Evolutionary conservation across 1,140 invertebrate genomes (phyloP).

Genomic region (Heliothis subflexa): DNA sequence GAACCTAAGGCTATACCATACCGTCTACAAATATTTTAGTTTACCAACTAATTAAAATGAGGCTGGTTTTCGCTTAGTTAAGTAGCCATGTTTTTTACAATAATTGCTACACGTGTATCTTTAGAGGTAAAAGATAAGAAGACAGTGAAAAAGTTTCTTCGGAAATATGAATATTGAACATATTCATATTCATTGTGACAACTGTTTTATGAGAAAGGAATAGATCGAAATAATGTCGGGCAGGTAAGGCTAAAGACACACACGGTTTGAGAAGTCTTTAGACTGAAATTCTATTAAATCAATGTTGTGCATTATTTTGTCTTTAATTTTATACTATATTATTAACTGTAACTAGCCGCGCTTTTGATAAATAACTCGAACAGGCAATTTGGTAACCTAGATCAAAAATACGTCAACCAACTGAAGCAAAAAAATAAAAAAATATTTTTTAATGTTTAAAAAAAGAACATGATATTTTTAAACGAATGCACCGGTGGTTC

Average conservation of each 20-base stretch:
- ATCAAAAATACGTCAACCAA: not conserved
- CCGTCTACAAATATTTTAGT: constrained; percentile 71
- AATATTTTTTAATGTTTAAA: not conserved
- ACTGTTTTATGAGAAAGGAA: too few relatives aligned
- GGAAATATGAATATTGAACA: not conserved
- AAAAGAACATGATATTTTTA: constrained; percentile 50
- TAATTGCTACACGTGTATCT: constrained; percentile 73
- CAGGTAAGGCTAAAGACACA: too few relatives aligned
- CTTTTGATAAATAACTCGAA: too few relatives aligned
- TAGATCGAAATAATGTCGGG: too few relatives aligned
- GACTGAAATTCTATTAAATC: too few relatives aligned
- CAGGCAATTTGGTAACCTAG: too few relatives aligned
- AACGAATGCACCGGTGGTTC: constrained; percentile 56
- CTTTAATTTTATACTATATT: too few relatives aligned
- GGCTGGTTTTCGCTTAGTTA: constrained; percentile 56
- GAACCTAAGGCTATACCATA: constrained; percentile 61
- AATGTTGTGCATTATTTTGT: too few relatives aligned
- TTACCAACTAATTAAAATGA: constrained; percentile 79
- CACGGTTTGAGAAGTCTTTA: too few relatives aligned
- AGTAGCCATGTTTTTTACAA: constrained; percentile 50
- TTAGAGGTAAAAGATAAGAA: not conserved
- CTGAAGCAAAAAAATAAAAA: not conserved
- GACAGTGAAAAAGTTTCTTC: not conserved
- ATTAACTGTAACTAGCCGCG: too few relatives aligned
- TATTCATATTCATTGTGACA: too few relatives aligned